Base-by-base conservation (phyloP, 1,140 invertebrate genomes). In the Tribolium madens region DNA sequence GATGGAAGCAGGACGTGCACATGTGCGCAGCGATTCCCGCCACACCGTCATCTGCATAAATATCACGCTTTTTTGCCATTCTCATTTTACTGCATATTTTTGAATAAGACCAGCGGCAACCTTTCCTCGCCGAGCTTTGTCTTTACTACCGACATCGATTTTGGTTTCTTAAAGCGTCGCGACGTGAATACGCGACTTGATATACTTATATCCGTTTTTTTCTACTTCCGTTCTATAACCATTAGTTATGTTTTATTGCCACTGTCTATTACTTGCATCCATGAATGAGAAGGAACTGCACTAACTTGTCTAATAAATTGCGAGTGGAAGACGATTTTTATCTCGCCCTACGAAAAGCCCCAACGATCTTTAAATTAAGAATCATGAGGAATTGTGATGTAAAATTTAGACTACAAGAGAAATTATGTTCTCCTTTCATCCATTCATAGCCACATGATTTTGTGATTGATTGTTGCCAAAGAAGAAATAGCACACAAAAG, bases 11-110 rank as follows among this genome's bases (percentile, higher is more conserved):
- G 31, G 69, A 76, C 75, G 75, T 76, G 75, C 69, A 76, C 26
- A 76, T 72, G 69, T 76, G 60, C 64, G 17, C 64, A 10, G 36
- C 31, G 21, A 71, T 48, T 53, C 47, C 48, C 21, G 14, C 57
- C 57, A 52, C 64, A 71, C 48, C 42, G 48, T 52, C 64, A 76
- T 76, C 75, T 76, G 75, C 75, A 76, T 76, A 76, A 76, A 76
- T 76, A 76, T 71, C 46, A 36, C 47, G 60, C 53, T 64, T 60
- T 73, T 64, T 64, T 64, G 57, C 57, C 57, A 33, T 64, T 64
- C 57, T 64, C 57, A 64, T 64, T 64, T 64, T 64, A 31, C 57
- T 64, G 57, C 21, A 64, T 64, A 64, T 64, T 64, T 64, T 64
- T 64, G 57, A 64, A 64, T 64, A 64, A 64, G 57, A 64, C 57